Conservation (phyloP, 1,140 invertebrate genomes). For the Pogonomyrmex barbatus region DNA sequence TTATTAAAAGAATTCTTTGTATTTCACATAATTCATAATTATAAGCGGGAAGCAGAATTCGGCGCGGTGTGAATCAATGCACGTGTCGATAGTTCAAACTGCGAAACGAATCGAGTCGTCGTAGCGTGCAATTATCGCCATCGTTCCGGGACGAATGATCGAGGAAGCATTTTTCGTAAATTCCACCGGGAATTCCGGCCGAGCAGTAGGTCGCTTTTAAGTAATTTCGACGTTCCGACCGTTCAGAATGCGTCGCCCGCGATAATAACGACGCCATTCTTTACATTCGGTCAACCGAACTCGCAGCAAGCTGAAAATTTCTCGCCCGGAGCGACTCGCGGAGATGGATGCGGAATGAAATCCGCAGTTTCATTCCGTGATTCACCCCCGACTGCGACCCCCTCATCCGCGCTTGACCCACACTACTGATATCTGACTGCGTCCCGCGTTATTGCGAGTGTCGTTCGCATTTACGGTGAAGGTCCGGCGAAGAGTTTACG, state of each 20-base stretch:
- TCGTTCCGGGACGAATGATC: not conserved
- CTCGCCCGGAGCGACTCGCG: not conserved
- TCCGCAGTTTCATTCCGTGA: not conserved
- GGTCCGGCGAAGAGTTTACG: constrained; percentile 20
- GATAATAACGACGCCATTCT: constrained; percentile 6
- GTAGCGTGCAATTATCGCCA: not conserved
- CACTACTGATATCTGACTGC: not conserved
- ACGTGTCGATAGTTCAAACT: constrained; percentile 19
- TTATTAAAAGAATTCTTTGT: not conserved
- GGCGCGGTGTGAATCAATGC: not conserved
- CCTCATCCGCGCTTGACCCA: constrained; percentile 7
- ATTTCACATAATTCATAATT: constrained; percentile 4
- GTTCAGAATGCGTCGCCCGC: not conserved
- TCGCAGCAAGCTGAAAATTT: constrained; percentile 12
- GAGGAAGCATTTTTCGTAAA: not conserved
- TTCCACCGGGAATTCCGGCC: not conserved
- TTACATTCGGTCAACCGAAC: not conserved
- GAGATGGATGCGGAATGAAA: constrained; percentile 10
- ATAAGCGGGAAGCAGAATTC: not conserved
- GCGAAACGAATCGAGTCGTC: not conserved
- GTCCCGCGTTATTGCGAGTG: constrained; percentile 5
- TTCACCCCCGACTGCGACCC: not conserved
- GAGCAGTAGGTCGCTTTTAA: not conserved
- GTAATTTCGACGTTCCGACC: not conserved
- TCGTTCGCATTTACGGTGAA: constrained; percentile 8